A percentile compares a stretch with the other conserved stretches of the same genome.
Conservation (phyloP, 92 coral and sea anemone genomes). For the Paramuricea clavata region DNA sequence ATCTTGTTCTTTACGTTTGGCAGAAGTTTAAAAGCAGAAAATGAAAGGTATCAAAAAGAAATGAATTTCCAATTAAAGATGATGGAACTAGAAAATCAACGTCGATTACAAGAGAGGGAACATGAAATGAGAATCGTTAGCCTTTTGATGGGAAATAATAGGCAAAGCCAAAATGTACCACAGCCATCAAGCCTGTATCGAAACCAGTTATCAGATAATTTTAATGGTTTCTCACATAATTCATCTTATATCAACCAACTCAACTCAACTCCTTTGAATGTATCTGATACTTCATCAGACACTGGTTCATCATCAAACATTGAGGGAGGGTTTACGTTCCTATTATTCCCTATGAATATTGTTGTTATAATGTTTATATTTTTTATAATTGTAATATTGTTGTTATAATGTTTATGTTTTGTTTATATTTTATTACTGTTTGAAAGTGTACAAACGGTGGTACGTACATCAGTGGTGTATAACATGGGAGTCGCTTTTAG, state of each 20-base stretch:
- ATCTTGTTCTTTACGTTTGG: too few species aligned
- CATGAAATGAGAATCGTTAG: conserved; percentile 25
- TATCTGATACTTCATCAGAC: too few species aligned
- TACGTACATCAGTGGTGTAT: too few species aligned
- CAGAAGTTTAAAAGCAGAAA: background rate
- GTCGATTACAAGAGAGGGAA: background rate
- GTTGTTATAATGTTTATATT: too few species aligned
- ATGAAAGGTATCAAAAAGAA: background rate
- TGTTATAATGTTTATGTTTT: too few species aligned
- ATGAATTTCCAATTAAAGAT: background rate
- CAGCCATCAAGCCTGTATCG: background rate
- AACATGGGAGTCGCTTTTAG: too few species aligned
- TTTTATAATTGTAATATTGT: too few species aligned
- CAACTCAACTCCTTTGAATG: background rate
- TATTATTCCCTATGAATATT: too few species aligned
- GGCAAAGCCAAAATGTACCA: conserved; percentile 1
- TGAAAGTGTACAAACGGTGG: too few species aligned
- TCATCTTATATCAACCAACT: background rate
- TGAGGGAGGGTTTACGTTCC: too few species aligned
- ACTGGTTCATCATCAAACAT: too few species aligned
- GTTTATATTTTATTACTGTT: too few species aligned
- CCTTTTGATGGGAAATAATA: conserved; percentile 26
- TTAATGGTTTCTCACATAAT: background rate
- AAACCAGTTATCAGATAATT: background rate
- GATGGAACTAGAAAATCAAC: background rate